A percentile compares a stretch with the other conserved stretches of the same genome.
These are phyloP conservation scores for Zoroaster sp. DNA, from an alignment of 53 echinoderm and acorn worm species.

Conservation along the genomic window DNA sequence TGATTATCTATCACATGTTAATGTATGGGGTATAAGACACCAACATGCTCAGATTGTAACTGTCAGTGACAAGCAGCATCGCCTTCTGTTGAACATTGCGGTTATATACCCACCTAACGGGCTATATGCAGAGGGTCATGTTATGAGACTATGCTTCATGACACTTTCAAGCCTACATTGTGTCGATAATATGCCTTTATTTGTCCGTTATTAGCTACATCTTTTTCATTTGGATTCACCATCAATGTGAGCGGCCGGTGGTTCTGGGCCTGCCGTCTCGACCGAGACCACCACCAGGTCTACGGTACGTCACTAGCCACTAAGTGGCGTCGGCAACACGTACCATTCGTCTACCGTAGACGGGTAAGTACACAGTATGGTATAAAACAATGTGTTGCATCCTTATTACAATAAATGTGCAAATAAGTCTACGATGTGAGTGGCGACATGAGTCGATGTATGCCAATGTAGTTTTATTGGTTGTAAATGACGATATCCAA, in stretches of 20 bases:
- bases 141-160: not conserved
- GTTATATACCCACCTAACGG: not conserved
- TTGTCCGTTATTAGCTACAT: not conserved
- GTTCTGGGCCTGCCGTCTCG: not conserved
- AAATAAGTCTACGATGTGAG: not conserved
- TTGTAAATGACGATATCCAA: too few relatives aligned
- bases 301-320: not conserved
- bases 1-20: not conserved
- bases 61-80: not conserved
- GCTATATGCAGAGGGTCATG: not conserved
- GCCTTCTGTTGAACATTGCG: not conserved
- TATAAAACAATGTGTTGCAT: constrained; percentile 24
- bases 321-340: constrained; percentile 39
- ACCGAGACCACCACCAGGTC: not conserved
- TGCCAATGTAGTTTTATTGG: not conserved
- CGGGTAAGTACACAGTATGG: constrained; percentile 34
- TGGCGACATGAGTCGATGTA: not conserved
- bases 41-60: not conserved
- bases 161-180: not conserved
- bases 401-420: not conserved
- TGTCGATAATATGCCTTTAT: constrained; percentile 9
- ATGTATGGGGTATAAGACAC: not conserved
- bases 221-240: not conserved
- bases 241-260: constrained; percentile 4
- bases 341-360: not conserved